Evolutionary conservation across 2,888 invertebrate species (phyloP).

Genomic region (Drosophila subsilvestris): DNA sequence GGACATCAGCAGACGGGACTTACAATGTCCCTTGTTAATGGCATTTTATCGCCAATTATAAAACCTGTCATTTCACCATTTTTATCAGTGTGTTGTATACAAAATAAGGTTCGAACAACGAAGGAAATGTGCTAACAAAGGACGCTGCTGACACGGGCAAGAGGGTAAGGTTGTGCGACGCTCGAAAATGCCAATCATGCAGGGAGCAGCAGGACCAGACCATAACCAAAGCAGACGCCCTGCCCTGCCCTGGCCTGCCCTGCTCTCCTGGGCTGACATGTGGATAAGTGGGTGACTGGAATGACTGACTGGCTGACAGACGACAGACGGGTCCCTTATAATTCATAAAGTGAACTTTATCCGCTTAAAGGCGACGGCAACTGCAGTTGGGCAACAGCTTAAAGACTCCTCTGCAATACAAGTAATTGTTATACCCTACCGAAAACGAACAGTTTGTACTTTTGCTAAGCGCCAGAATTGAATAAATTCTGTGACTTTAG

Average conservation of each 20-base stretch:
- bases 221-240: not conserved
- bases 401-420: not conserved
- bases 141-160: slow-evolving; percentile 35
- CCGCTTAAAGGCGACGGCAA: slow-evolving; percentile 16
- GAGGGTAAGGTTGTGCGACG: slow-evolving; percentile 28
- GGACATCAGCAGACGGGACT: slow-evolving; percentile 9
- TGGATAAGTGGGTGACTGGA: slow-evolving; percentile 43
- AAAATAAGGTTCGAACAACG: slow-evolving; percentile 31
- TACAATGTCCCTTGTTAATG: slow-evolving; percentile 57
- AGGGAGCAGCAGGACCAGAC: slow-evolving; percentile 29
- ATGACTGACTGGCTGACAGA: slow-evolving; percentile 31
- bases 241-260: slow-evolving; percentile 40
- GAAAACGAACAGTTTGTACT: no score
- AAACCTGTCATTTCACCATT: slow-evolving; percentile 70
- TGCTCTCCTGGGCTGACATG: slow-evolving; percentile 55
- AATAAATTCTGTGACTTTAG: no score
- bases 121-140: slow-evolving; percentile 46
- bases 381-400: not conserved
- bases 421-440: not conserved
- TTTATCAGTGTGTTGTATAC: slow-evolving; percentile 58
- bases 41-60: slow-evolving; percentile 77
- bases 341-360: slow-evolving; percentile 20
- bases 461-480: no score
- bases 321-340: slow-evolving; percentile 18
- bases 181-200: slow-evolving; percentile 73